These are phyloP conservation scores for Zaprionus lineosus DNA, from an alignment of 2,888 invertebrate species.

Conservation along the genomic window DNA sequence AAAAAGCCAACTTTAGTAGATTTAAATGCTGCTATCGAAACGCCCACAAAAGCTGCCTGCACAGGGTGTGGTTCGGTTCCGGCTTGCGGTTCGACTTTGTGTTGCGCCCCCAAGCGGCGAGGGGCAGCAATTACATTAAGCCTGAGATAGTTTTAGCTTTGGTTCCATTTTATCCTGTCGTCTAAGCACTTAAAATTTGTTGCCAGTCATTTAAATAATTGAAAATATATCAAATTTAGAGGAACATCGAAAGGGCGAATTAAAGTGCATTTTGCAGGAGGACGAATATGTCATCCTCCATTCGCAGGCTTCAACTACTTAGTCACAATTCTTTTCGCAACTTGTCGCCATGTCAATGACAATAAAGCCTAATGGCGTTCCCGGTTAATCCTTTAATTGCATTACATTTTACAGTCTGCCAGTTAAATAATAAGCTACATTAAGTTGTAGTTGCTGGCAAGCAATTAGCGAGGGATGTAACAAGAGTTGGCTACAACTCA, in stretches of 20 bases:
- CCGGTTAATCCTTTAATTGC: conserved; percentile 72
- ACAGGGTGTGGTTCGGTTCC: conserved; percentile 1
- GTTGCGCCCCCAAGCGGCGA: conserved; percentile 6
- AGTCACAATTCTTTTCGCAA: conserved; percentile 15
- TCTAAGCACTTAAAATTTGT: conserved; percentile 66
- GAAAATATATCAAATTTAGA: conserved; percentile 58
- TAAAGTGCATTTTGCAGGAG: conserved; percentile 1
- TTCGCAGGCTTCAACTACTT: no score
- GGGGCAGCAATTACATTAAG: conserved; percentile 66
- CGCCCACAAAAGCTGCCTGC: conserved; percentile 44
- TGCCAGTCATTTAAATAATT: conserved; percentile 71
- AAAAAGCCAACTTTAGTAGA: conserved; percentile 41
- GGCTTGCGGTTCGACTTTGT: conserved; percentile 36
- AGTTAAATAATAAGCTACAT: conserved; percentile 68
- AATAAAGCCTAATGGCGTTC: conserved; percentile 69
- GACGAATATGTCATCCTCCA: no score
- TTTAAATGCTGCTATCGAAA: conserved; percentile 47
- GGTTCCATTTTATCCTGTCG: conserved; percentile 12
- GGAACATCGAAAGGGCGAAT: neutral
- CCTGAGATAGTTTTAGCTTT: conserved; percentile 35
- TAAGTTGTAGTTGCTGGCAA: conserved; percentile 31
- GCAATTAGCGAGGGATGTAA: conserved; percentile 29
- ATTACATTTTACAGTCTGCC: conserved; percentile 69
- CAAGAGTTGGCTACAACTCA: conserved; percentile 3
- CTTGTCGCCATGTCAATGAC: conserved; percentile 27